Evolutionary conservation across 2,113 vertebrate genomes (phyloP), one percentile per base, ranked within the genome.

Genomic region (Otocyon megalotis): DNA sequence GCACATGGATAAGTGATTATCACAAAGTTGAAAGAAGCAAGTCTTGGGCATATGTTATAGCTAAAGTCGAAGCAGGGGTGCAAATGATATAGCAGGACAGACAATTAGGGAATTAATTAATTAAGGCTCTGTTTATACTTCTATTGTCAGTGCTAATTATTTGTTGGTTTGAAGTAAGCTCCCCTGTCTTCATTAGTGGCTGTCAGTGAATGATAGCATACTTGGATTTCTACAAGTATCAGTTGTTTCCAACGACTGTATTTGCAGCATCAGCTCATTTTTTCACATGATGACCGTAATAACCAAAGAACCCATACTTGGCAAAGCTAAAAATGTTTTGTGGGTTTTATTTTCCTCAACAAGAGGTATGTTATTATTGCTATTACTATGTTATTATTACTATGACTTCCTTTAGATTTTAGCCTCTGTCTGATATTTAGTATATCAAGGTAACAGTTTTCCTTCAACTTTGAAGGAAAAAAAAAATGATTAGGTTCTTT

Each of bases 81-180:
- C 5, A 14, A 60, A 92, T 67, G 62, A 90, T 15, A 88, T 9
- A 88, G 28, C 71, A 84, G 37, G 84, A 90, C 16, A 56, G 71
- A 92, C 53, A 90, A 96, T 88, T 93, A 93, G 79, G 93, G n/a
- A 14, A 92, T 96, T 97, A 69, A 93, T 94, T 94, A 92, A 97
- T 95, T 95, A 94, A 76, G 30, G 3, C 6, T 80, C 62, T 90
- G 84, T 93, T 97, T 97, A 69, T 83, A 93, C 19, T 93, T 96
- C 80, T 56, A 24, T 89, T 94, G 91, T 96, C 60, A 74, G 37
- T 79, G 80, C 63, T 97, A 90, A 96, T 95, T 92, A 95, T 96
- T 93, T 94, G 71, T 92, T 93, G 54, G 48, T 96, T 96, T 92
- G 54, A 97, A 93, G 76, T 87, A 87, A 96, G 76, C 30, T 94